Evolutionary conservation across 2,797 vertebrate genomes (phyloP).

Genomic region (Coluber constrictor): DNA sequence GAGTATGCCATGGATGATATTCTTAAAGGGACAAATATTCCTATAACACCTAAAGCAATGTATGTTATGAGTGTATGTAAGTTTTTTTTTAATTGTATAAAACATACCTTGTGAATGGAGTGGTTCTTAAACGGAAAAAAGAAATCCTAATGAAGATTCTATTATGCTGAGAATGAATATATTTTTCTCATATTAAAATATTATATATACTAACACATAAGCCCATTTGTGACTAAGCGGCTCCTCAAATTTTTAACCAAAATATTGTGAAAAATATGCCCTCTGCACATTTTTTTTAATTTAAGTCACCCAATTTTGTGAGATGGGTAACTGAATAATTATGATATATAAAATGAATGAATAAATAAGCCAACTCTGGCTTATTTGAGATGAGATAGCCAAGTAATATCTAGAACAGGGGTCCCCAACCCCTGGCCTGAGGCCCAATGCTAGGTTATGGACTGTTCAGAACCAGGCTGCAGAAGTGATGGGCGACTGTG

Average conservation of each 20-base stretch:
- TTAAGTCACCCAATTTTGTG: not conserved
- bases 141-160: not conserved
- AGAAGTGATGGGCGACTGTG: no score
- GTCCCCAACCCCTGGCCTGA: no score
- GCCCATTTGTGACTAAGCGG: not conserved
- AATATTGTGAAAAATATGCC: not conserved
- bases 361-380: not conserved
- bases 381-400: not conserved
- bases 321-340: not conserved
- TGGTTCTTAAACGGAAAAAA: not conserved
- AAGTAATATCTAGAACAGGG: not conserved
- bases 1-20: not conserved
- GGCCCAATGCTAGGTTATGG: no score
- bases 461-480: no score
- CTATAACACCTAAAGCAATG: not conserved
- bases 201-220: not conserved
- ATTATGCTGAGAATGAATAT: not conserved
- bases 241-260: not conserved
- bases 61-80: not conserved
- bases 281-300: not conserved
- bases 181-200: not conserved
- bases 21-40: not conserved
- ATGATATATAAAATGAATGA: not conserved
- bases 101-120: not conserved
- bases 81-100: not conserved